Conservation (phyloP, 2,888 invertebrate genomes). For the Ormyrus rosae region DNA sequence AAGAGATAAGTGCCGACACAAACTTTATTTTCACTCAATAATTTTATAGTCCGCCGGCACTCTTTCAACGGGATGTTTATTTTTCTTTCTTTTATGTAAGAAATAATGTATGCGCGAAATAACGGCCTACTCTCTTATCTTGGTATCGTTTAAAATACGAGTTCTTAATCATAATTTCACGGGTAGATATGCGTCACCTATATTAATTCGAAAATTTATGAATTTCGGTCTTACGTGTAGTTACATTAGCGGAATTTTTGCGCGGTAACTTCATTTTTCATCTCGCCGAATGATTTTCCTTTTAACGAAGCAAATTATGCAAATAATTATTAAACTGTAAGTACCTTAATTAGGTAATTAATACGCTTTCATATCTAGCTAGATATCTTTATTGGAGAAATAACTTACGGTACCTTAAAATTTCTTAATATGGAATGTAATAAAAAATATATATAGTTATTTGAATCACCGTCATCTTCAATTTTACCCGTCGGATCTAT, state of each 20-base stretch:
- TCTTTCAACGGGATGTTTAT: background rate
- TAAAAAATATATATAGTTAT: background rate
- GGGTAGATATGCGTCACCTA: background rate
- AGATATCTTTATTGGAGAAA: too few relatives aligned
- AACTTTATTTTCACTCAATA: background rate
- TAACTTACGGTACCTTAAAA: too few relatives aligned
- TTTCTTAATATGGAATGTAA: background rate
- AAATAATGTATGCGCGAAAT: conserved; percentile 12
- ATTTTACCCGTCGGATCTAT: too few relatives aligned
- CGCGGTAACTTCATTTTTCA: too few relatives aligned
- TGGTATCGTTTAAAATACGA: background rate
- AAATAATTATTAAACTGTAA: too few relatives aligned
- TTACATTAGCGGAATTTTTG: too few relatives aligned
- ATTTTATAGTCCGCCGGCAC: background rate
- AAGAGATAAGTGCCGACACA: background rate
- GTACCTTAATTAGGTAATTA: too few relatives aligned
- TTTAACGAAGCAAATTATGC: too few relatives aligned
- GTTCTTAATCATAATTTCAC: conserved; percentile 16
- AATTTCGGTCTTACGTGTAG: background rate
- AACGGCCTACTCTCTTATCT: too few relatives aligned
- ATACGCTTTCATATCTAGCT: too few relatives aligned
- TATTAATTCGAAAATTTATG: conserved; percentile 28
- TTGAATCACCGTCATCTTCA: background rate
- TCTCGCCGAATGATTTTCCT: too few relatives aligned
- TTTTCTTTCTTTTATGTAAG: conserved; percentile 19